phyloP scores from a whole-genome alignment of 2,888 invertebrate species.

The Operophtera brumata region DNA sequence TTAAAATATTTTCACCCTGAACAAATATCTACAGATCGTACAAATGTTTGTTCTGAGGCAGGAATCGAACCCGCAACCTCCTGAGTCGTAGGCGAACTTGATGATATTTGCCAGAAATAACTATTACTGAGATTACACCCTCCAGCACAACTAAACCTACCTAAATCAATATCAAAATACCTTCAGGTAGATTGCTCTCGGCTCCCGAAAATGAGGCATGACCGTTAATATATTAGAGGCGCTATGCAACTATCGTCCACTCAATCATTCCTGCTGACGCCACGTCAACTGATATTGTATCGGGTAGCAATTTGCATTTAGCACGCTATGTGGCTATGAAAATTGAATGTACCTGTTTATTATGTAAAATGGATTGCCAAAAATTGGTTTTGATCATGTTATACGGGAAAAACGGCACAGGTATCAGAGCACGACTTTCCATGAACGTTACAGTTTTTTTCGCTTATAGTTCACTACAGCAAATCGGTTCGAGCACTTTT shows the following conservation, averaged over 20 bases:
- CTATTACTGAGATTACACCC: not conserved
- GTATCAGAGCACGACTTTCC: no score
- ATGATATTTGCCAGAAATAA: no score
- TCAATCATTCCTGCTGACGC: slow-evolving; percentile 61
- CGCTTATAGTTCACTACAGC: no score
- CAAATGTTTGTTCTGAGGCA: no score
- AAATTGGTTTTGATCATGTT: slow-evolving; percentile 28
- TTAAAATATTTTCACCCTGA: no score
- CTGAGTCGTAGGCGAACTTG: no score
- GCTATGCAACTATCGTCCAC: slow-evolving; percentile 58
- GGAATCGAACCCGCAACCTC: no score
- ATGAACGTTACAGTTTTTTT: no score
- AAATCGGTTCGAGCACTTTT: no score
- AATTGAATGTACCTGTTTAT: slow-evolving; percentile 39
- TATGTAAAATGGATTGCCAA: slow-evolving; percentile 33
- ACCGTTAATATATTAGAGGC: slow-evolving; percentile 63
- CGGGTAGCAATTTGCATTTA: slow-evolving; percentile 37
- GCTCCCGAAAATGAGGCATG: slow-evolving; percentile 33
- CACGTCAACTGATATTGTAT: slow-evolving; percentile 58
- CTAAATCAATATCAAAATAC: slow-evolving; percentile 8
- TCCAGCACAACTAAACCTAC: not conserved
- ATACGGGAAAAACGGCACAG: slow-evolving; percentile 3
- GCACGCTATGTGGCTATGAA: slow-evolving; percentile 39
- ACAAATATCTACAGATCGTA: no score
- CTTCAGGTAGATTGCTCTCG: slow-evolving; percentile 17